A percentile compares a stretch with the other conserved stretches of the same genome.
Evolutionary conservation across 2,113 vertebrate genomes (phyloP).

Genomic region (Larimichthys polyactis): DNA sequence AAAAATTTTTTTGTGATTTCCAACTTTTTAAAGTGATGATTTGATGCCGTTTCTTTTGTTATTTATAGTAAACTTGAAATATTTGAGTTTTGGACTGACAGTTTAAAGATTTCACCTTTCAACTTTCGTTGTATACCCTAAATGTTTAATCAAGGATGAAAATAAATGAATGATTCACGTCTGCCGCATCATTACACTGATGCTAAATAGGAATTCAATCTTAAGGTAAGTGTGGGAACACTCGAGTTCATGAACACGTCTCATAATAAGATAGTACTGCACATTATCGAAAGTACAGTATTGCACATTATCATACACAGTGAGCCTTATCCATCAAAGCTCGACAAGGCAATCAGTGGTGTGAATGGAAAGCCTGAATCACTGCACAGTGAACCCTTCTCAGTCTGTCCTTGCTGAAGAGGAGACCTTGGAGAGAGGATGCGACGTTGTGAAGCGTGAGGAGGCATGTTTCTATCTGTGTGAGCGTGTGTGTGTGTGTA

Average conservation of each 20-base stretch:
- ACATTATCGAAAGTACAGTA: slow-evolving; percentile 17
- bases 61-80: neutral
- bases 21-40: neutral
- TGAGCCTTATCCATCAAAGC: slow-evolving; percentile 15
- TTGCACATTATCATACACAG: slow-evolving; percentile 18
- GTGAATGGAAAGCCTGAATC: slow-evolving; percentile 56
- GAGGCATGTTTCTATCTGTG: neutral
- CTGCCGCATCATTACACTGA: too few relatives aligned
- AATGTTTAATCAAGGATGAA: neutral
- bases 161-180: too few relatives aligned
- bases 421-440: slow-evolving; percentile 57
- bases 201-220: neutral
- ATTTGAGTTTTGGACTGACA: neutral
- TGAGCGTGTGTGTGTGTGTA: neutral
- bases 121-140: neutral
- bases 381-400: slow-evolving; percentile 40
- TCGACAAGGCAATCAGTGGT: slow-evolving; percentile 34
- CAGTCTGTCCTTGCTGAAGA: slow-evolving; percentile 48
- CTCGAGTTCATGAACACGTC: neutral
- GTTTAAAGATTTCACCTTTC: neutral
- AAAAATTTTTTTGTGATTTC: neutral
- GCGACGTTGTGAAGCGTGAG: slow-evolving; percentile 7
- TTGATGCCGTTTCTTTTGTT: neutral
- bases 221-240: neutral
- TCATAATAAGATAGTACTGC: slow-evolving; percentile 4